Evolutionary conservation across 2,797 vertebrate species (phyloP).

Genomic region (Channallabes apus): DNA sequence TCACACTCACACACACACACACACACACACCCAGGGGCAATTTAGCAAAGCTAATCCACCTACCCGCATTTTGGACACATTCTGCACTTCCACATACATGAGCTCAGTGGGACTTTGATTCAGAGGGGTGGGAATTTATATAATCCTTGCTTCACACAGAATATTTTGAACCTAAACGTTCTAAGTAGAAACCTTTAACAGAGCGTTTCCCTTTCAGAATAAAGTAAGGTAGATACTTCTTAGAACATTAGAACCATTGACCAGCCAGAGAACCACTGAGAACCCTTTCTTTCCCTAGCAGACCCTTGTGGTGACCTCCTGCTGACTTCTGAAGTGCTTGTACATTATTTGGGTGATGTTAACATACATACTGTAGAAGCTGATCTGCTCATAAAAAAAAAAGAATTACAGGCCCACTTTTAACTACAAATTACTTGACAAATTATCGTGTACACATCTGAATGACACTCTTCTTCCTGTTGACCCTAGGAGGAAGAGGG

Average conservation of each 20-base stretch:
- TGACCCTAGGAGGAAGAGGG: constrained; percentile 56
- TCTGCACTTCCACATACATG: neutral
- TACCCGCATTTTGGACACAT: constrained; percentile 1
- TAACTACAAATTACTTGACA: neutral
- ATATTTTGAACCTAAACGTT: neutral
- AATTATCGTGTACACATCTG: constrained; percentile 26
- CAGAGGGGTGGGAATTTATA: neutral
- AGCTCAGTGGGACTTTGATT: neutral
- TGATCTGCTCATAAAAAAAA: neutral
- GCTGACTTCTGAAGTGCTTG: neutral
- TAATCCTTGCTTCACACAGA: neutral
- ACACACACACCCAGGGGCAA: neutral
- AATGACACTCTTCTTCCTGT: constrained; percentile 32
- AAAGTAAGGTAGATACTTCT: neutral
- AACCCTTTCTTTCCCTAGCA: too few species aligned
- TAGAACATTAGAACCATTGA: neutral
- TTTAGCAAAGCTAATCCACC: neutral
- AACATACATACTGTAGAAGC: neutral
- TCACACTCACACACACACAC: neutral
- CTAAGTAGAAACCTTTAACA: neutral
- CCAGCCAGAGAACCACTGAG: neutral
- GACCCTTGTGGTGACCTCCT: neutral
- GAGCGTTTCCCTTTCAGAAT: neutral
- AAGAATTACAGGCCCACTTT: neutral
- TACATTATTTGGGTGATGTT: neutral